A percentile compares a stretch with the other conserved stretches of the same genome.
phyloP scores from a whole-genome alignment of 1,140 invertebrate species.

The Papilio machaon region DNA sequence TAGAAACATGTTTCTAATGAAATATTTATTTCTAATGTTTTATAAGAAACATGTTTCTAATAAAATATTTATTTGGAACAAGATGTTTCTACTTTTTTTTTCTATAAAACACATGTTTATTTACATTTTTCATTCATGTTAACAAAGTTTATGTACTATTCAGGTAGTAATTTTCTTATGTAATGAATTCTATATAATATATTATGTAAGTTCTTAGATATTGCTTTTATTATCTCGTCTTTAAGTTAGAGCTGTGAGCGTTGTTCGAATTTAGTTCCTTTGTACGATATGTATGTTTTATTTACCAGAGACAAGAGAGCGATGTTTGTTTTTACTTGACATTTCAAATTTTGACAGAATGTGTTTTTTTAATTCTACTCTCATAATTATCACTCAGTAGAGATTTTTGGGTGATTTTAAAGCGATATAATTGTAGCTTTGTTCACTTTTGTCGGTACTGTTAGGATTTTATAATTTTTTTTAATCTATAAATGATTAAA shows the following conservation, averaged over 20 bases:
- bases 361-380: background rate
- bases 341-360: background rate
- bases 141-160: background rate
- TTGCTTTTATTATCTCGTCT: background rate
- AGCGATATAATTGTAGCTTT: background rate
- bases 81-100: background rate
- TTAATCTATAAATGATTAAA: background rate
- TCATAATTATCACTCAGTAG: background rate
- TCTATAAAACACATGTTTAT: background rate
- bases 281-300: too few species aligned
- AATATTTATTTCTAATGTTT: background rate
- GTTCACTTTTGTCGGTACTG: background rate
- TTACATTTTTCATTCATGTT: background rate
- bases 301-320: too few species aligned
- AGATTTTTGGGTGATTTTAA: background rate
- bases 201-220: background rate
- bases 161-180: background rate
- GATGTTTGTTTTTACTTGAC: background rate
- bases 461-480: background rate
- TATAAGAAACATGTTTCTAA: constrained; percentile 3
- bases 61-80: background rate
- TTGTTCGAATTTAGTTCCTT: background rate
- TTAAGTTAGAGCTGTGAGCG: background rate
- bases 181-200: background rate
- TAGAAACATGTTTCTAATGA: constrained; percentile 7